phyloP scores from a whole-genome alignment of 2,113 vertebrate genomes.

The Cephalopholis sonnerati region DNA sequence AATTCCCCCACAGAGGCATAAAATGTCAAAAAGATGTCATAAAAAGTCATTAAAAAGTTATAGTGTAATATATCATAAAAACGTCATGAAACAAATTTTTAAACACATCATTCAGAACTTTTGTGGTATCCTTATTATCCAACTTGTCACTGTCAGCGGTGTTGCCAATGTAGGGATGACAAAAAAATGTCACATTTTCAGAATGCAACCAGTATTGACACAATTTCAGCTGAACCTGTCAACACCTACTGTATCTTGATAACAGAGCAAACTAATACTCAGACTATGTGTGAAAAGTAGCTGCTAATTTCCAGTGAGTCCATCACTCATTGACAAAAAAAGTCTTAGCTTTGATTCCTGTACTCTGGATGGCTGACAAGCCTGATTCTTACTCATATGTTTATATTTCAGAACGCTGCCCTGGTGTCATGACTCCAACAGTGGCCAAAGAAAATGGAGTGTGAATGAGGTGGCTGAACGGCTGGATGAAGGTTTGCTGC shows the following conservation, averaged over 20 bases:
- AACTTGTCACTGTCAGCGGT: neutral
- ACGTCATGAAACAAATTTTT: no score
- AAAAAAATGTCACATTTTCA: neutral
- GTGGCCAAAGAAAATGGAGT: slow-evolving; percentile 2
- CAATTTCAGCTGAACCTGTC: no score
- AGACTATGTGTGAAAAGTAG: neutral
- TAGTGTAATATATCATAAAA: no score
- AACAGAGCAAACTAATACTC: neutral
- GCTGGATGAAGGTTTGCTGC: slow-evolving; percentile 19
- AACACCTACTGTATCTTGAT: neutral
- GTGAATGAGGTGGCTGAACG: slow-evolving; percentile 13
- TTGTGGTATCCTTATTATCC: neutral
- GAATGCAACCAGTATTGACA: no score
- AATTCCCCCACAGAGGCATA: no score
- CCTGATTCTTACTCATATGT: neutral
- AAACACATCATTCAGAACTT: neutral
- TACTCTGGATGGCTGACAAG: neutral
- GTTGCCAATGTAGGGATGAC: neutral
- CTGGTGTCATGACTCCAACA: slow-evolving; percentile 17
- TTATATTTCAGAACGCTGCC: neutral
- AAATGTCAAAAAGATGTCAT: no score
- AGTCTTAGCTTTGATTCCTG: neutral
- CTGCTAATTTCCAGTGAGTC: neutral
- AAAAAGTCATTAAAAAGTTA: no score
- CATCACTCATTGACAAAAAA: neutral